These are phyloP conservation scores for Tupiocoris notatus DNA, from an alignment of 2,888 invertebrate genomes.

Conservation along the genomic window DNA sequence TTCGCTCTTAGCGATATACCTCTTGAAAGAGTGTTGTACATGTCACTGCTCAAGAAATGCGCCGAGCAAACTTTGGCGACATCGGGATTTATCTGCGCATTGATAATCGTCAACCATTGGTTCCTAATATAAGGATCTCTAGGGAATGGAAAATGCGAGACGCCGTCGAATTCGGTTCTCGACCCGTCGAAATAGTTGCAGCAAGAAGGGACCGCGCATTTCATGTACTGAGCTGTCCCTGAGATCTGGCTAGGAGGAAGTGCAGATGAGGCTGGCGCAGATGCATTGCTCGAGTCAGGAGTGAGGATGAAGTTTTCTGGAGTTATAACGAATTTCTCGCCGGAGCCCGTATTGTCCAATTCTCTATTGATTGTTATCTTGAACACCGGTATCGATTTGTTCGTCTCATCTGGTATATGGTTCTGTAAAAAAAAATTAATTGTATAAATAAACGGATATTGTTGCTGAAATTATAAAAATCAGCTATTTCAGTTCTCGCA, in stretches of 20 bases:
- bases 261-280: neutral
- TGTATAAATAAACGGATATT: no score
- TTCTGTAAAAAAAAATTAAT: no score
- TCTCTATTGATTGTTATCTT: neutral
- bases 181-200: conserved; percentile 33
- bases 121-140: conserved; percentile 8
- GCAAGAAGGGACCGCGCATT: conserved; percentile 22
- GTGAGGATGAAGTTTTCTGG: neutral
- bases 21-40: neutral
- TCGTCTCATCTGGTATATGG: no score
- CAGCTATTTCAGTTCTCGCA: no score
- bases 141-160: conserved; percentile 25
- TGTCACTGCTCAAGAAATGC: conserved; percentile 3
- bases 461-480: no score
- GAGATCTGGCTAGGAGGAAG: no score
- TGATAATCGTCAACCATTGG: conserved; percentile 15
- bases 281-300: neutral
- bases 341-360: neutral
- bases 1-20: neutral
- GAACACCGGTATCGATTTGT: neutral
- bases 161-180: conserved; percentile 16
- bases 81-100: neutral
- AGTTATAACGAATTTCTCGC: neutral
- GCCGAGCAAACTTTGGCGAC: conserved; percentile 7
- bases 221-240: conserved; percentile 27